Evolutionary conservation across 2,888 invertebrate genomes (phyloP), one percentile per base, ranked within the genome.

Genomic region (Zeuzera pyrina): DNA sequence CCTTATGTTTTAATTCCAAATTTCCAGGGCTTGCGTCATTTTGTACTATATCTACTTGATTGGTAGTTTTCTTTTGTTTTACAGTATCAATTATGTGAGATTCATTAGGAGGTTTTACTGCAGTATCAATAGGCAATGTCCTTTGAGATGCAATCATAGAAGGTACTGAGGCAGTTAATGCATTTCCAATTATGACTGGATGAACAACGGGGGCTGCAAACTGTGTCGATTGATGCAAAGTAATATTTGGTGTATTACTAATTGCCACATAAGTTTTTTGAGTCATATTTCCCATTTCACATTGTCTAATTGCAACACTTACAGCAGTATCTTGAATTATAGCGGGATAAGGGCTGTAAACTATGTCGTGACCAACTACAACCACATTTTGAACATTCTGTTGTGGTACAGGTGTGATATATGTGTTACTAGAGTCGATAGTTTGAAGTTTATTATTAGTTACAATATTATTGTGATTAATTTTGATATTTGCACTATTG

Each of bases 381-480:
- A 72, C 53, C 4, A 76, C 49, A 42, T 71, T 74, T 15, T 58
- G 57, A 26, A 60, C 30, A 1, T 48, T 34, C 3, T 57, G 45
- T 37, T 43, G 52, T 32, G 49, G 55, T 3, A 62, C 8, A 5
- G 15, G 28, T 11, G 14, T n/a, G 12, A 25, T 12, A n/a, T n/a
- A n/a, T n/a, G n/a, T n/a, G n/a, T n/a, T n/a, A n/a, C n/a, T n/a
- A n/a, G n/a, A n/a, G n/a, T n/a, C n/a, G n/a, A n/a, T n/a, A n/a
- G n/a, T n/a, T n/a, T n/a, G n/a, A n/a, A n/a, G n/a, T n/a, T n/a
- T n/a, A n/a, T n/a, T n/a, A n/a, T n/a, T n/a, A n/a, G n/a, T n/a
- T n/a, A n/a, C n/a, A n/a, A n/a, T n/a, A n/a, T n/a, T n/a, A n/a
- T n/a, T n/a, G n/a, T n/a, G n/a, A n/a, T n/a, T n/a, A n/a, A n/a